Evolutionary conservation across 2,797 vertebrate genomes (phyloP), one percentile per base, ranked within the genome.

Genomic region (Sparidentex hasta): DNA sequence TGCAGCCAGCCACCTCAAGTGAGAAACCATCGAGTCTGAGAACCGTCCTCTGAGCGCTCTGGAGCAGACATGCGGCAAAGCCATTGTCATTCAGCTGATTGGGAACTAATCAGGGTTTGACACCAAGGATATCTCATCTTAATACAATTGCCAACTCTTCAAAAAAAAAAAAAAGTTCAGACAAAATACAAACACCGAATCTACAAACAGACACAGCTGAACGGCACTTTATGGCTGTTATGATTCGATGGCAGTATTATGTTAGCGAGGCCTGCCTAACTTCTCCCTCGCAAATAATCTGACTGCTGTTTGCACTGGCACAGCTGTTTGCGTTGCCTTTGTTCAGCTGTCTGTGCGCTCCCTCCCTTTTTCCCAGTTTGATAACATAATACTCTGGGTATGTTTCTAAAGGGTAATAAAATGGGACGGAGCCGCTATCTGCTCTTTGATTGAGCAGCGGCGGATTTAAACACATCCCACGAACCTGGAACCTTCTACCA

Each of bases 1-100:
- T 94, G 91, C 92, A 94, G 93, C 92, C 93, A 89, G 93, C 85
- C 89, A 93, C 87, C 82, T 92, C 83, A 91, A 90, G 80, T 88
- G 58, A 91, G 90, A 94, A 86, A 90, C 80, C 82, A 84, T 90
- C 83, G 75, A 81, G 88, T 85, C 83, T 90, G 86, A 87, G 82
- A 90, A 86, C 81, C 63, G 48, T 88, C 78, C 88, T 85, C 67
- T 71, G 74, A 84, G 79, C 67, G 70, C 68, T 17, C 82, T 76
- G 13, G 73, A 75, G 81, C 82, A 82, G 85, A 82, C 75, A 44
- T 63, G 72, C 87, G 74, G 71, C 68, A 77, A 82, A 72, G 27
- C 7, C 23, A 43, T 59, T 78, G 72, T 83, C 86, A 44, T 77
- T 87, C 76, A 74, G 70, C 72, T 66, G 66, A 79, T 54, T 41